Conservation (phyloP, 2,113 vertebrate species). For the Haliaeetus leucogaster region DNA sequence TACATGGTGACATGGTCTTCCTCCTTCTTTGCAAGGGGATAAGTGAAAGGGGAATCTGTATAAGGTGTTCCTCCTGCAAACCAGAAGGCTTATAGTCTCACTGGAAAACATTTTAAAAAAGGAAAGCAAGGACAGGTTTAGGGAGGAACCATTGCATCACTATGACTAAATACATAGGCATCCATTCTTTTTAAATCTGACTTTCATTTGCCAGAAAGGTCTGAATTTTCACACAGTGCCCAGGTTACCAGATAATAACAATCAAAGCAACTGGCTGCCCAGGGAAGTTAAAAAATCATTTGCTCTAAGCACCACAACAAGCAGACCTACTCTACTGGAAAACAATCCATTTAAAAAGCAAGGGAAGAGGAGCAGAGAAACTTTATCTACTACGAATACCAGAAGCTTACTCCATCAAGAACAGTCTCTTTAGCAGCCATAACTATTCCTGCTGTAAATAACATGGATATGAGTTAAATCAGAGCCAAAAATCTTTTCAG, state of each 20-base stretch:
- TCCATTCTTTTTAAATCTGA: background rate
- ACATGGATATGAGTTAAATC: conserved; percentile 15
- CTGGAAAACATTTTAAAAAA: background rate
- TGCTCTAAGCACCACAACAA: background rate
- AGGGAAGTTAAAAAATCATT: background rate
- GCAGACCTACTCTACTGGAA: background rate
- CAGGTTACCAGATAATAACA: background rate
- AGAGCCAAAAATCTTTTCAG: conserved; percentile 61
- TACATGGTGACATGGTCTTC: background rate
- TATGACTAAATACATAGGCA: background rate
- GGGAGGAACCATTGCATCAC: background rate
- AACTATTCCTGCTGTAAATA: conserved; percentile 64
- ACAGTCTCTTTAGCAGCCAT: conserved; percentile 46
- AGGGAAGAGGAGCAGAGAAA: background rate
- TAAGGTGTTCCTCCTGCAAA: background rate
- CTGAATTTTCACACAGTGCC: background rate
- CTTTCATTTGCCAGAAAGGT: background rate
- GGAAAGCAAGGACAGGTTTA: background rate
- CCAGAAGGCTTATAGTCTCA: background rate
- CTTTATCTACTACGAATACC: conserved; percentile 7
- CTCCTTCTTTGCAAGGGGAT: background rate
- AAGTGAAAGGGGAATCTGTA: background rate
- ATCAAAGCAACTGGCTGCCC: background rate
- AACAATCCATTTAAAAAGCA: background rate
- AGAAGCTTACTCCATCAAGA: conserved; percentile 20